A percentile compares a stretch with the other conserved stretches of the same genome.
Conservation (phyloP, 1,140 invertebrate genomes). For the Ceratina japonica region DNA sequence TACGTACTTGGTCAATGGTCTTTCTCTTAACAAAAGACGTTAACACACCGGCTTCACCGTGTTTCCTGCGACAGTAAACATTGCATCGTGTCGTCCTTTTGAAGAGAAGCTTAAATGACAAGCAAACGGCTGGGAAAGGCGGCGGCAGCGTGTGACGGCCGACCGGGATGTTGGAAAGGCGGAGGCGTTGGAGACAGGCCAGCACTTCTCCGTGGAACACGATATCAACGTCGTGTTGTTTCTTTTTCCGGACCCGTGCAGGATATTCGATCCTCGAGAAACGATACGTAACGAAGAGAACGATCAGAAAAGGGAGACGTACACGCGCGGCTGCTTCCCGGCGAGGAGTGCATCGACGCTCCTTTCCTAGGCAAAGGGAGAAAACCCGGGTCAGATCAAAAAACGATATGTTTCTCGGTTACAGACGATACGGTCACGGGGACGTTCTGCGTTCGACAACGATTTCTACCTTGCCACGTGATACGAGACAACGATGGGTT, state of each 20-base stretch:
- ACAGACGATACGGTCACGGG: slow-evolving; percentile 2
- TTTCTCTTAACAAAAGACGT: not conserved
- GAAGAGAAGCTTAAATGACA: not conserved
- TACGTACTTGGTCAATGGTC: not conserved
- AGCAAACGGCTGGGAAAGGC: not conserved
- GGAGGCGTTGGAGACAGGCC: slow-evolving; percentile 14
- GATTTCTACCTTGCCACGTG: slow-evolving; percentile 13
- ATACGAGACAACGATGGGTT: not conserved
- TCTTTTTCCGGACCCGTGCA: not conserved
- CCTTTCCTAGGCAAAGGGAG: not conserved
- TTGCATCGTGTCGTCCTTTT: not conserved
- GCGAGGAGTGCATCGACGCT: slow-evolving; percentile 7
- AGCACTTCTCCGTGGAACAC: slow-evolving; percentile 50
- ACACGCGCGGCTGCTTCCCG: not conserved
- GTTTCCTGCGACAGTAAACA: not conserved
- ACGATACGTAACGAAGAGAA: slow-evolving; percentile 52
- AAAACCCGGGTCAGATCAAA: not conserved
- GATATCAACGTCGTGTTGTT: slow-evolving; percentile 25
- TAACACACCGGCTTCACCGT: not conserved
- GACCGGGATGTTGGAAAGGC: not conserved
- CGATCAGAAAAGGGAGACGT: slow-evolving; percentile 32
- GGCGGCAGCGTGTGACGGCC: not conserved
- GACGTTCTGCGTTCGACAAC: not conserved
- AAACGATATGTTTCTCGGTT: slow-evolving; percentile 7
- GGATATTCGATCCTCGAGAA: slow-evolving; percentile 50